Base-by-base conservation (phyloP, 2,113 vertebrate species). In the Galbula dea region DNA sequence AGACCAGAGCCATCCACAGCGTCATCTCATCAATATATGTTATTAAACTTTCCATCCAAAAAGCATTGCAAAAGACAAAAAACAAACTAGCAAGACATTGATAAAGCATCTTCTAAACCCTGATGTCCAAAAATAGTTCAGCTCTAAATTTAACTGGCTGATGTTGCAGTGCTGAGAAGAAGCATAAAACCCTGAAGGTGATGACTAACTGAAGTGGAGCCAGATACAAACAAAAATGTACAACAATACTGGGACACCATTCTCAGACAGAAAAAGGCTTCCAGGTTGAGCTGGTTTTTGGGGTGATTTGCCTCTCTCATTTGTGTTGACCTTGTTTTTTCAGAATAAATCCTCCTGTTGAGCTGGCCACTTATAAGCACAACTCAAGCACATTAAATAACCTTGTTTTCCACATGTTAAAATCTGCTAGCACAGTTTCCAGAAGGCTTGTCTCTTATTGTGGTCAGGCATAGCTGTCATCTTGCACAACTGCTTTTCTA, bases 41-140 rank as follows among this genome's bases (percentile, higher is more conserved):
- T 34, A 51, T 63, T 61, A 45, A 81, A 84, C 11, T 45, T 78
- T 10, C 29, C 37, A 5, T 76, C 73, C 54, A 68, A 83, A 83
- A 92, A 77, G 5, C 29, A 36, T 41, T 75, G 22, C 30, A 94
- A 73, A 93, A 88, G 39, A 7, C 37, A 78, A 86, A 83, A 46
- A 26, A 83, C 26, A 69, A 74, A 77, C 46, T 58, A 66, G 26
- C 15, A 59, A 74, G 80, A 81, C 51, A 62, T 32, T 86, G 76
- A 73, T 23, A 76, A 93, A 77, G 13, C 52, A 37, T 81, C 51
- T 93, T 67, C 86, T 86, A 78, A 93, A 90, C 90, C 15, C 4
- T 77, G 43, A 54, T 39, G 51, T 67, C 75, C 51, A 62, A 83
- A 92, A 86, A 27, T 32, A 86, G 72, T 69, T 88, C 41, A 73